Evolutionary conservation across 92 coral and sea anemone genomes (phyloP), one percentile per base, ranked within the genome.

Genomic region (Phenganax marumi): DNA sequence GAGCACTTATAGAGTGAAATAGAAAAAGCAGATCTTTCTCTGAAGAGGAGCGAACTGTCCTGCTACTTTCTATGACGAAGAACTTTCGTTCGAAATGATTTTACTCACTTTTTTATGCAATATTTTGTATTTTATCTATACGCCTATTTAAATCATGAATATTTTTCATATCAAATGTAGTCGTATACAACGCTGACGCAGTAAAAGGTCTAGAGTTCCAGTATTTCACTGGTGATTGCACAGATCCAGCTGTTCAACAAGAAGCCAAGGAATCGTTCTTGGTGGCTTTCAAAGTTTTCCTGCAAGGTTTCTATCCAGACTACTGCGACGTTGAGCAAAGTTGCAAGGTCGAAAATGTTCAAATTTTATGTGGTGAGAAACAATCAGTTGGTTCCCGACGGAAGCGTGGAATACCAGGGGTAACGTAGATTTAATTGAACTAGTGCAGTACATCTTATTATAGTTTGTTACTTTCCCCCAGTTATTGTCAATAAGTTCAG

Each of bases 131-230:
- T 25, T 39, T 39, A 25, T 39, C 18, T 39, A 25, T 33, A 33
- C 43, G 43, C 43, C 3, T 33, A 33, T 33, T 33, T 33, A 33
- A 33, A 1, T 33, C 43, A 33, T 33, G 43, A 33, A 33, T 33
- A 33, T 33, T 33, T 33, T 10, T 58, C 1, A 58, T 66, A 25
- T 25, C 0, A 46, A 12, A 72, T 72, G 8, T 46, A 78, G 83
- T 25, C 22, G 58, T 25, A 17, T 78, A 61, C 52, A 49, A 78
- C 10, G 89, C 90, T 4, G 96, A 92, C 6, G 92, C 90, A 5
- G 72, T 88, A 5, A 92, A 92, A 70, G 99, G 99, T 18, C 85
- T 96, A 91, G 97, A 88, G 62, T 96, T 93, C 90, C 97, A 96
- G 71, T 96, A 96, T 62, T 91, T 86, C 73, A 80, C 87, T 26